Conservation (phyloP, 2,113 vertebrate genomes). For the Cromileptes altivelis region DNA sequence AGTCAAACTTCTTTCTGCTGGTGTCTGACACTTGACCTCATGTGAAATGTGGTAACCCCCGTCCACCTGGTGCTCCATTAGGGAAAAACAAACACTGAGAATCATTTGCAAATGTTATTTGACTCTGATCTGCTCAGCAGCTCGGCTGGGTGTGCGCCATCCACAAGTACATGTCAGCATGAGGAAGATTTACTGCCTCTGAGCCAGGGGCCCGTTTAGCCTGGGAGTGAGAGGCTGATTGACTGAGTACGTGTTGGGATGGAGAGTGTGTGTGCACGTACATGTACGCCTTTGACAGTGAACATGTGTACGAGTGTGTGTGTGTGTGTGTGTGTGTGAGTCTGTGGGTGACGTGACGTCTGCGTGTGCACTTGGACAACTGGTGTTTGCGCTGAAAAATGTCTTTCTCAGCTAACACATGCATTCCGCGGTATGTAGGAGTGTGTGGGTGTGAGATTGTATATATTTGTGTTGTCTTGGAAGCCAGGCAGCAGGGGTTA, state of each 20-base stretch:
- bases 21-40: conserved; percentile 56
- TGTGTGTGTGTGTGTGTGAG: conserved; percentile 10
- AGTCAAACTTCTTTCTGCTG: conserved; percentile 19
- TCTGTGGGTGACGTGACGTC: conserved; percentile 49
- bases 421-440: conserved; percentile 37
- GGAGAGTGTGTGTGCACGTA: conserved; percentile 22
- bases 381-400: conserved; percentile 22
- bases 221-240: conserved; percentile 70
- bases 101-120: conserved; percentile 75
- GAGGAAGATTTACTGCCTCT: conserved; percentile 77
- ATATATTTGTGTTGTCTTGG: conserved; percentile 56
- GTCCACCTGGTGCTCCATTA: conserved; percentile 52
- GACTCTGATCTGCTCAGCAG: conserved; percentile 73
- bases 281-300: conserved; percentile 25
- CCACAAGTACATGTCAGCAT: conserved; percentile 74
- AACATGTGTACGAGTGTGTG: conserved; percentile 33
- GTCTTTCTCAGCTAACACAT: conserved; percentile 23
- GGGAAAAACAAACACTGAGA: conserved; percentile 67
- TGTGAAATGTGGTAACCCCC: conserved; percentile 52
- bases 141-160: conserved; percentile 70
- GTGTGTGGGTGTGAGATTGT: conserved; percentile 38
- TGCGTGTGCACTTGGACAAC: conserved; percentile 36
- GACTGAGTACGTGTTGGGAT: conserved; percentile 73
- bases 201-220: conserved; percentile 60
- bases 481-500: conserved; percentile 63